Conservation (phyloP, 2,113 vertebrate species). For the Kobus ellipsiprymnus region DNA sequence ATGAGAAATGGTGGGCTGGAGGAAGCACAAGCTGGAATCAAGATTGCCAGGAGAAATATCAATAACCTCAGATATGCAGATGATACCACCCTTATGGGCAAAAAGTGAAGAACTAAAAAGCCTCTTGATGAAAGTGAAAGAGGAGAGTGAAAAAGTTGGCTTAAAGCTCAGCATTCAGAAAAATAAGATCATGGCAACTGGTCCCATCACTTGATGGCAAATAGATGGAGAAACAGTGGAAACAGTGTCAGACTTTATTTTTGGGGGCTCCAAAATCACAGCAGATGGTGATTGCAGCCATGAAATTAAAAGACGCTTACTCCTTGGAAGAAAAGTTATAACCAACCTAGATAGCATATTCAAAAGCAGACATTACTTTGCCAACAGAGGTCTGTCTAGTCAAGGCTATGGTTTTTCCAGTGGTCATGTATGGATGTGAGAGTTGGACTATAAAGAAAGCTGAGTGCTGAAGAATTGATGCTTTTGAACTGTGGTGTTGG, state of each 20-base stretch:
- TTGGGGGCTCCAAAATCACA: rapidly evolving
- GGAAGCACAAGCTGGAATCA: not conserved
- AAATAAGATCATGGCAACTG: not conserved
- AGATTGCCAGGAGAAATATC: not conserved
- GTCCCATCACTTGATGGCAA: not conserved
- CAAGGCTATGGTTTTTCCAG: not conserved
- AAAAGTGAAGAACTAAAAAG: not conserved
- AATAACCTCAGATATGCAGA: not conserved
- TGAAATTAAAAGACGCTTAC: not conserved
- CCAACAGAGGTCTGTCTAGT: not conserved
- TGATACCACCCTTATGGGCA: not conserved
- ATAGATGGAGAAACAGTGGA: not conserved
- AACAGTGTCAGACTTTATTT: not conserved
- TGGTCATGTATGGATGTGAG: not conserved
- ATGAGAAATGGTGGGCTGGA: not conserved
- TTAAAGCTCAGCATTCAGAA: not conserved
- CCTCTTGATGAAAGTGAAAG: not conserved
- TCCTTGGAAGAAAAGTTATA: not conserved
- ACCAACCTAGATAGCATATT: not conserved
- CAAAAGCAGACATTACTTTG: not conserved
- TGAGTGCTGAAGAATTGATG: not conserved
- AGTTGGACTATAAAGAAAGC: not conserved
- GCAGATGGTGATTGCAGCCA: not conserved
- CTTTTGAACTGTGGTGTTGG: not conserved
- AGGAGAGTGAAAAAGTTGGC: not conserved